Base-by-base conservation (phyloP, 2,797 vertebrate genomes). In the Betta splendens region DNA sequence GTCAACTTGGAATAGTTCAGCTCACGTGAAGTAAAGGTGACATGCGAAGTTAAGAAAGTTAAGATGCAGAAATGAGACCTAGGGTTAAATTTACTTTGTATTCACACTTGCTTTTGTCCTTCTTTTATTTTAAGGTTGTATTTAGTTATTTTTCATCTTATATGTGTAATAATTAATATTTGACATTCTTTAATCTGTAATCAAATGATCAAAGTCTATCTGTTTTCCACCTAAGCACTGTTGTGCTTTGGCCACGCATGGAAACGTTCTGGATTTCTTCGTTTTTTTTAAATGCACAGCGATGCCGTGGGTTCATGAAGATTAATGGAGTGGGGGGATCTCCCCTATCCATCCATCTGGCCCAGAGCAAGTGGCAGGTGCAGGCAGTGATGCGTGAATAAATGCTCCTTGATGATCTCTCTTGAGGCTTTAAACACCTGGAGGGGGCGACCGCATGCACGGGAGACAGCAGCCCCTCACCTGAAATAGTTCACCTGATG, bases 361-460 rank as follows among this genome's bases (percentile, higher is more conserved):
- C 60, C 53, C 53, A 59, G 61, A 64, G 80, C 72, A 67, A 80
- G 78, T 77, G 84, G 83, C 89, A 90, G 89, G 87, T 89, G 87
- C 76, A 82, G 79, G 77, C 81, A 42, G 63, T 68, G 66, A 67
- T 74, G 87, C 85, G 68, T 88, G 84, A 81, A 83, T 81, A 77
- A 83, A 78, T 77, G 76, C 44, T 58, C 74, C 80, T 82, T 84
- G 77, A 84, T 85, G 79, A 85, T 87, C 85, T 83, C 79, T 85
- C 75, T 70, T 57, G 70, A 81, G 72, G 73, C 57, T 85, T 76
- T 66, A 77, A 47, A 56, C 1, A 21, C 23, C 66, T 54, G 38
- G 46, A 59, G 52, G 59, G 31, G 8, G 3, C n/a, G 55, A 25
- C 44, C 23, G 32, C 31, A 23, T 33, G 33, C 8, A 57, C 9